Base-by-base conservation (phyloP, 2,888 invertebrate species). In the Caradrina clavipalpis region DNA sequence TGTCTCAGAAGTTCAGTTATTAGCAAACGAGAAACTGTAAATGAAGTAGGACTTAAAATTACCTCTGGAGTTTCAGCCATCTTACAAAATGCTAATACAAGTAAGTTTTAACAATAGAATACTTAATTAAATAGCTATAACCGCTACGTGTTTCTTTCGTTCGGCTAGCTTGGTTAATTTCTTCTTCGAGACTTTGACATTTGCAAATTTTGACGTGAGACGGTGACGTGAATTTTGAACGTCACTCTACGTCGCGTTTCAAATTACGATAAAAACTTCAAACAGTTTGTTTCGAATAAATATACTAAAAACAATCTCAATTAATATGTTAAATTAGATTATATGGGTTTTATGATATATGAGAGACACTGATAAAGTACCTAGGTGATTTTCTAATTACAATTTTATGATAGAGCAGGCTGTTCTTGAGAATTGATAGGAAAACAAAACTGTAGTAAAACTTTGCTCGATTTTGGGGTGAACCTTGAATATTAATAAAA, bases 31-130 rank as follows among this genome's bases (percentile, higher is more conserved):
- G 13, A 17, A 62, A 71, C 22, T 57, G 17, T 69, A 73, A 50
- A 64, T 77, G 7, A 61, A 72, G 21, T 53, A 54, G 1, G 11
- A 55, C 31, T 58, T 2, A 66, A 77, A 76, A 69, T 85, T 92
- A 95, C 95, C 94, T 95, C 94, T 26, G 91, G 86, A 55, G 91
- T 86, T 86, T 94, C 94, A 73, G 91, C 85, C 92, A 94, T 94
- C 74, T 70, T 90, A 54, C 19, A 55, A 45, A 15, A 39, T 66
- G n/a, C 10, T 61, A 45, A 42, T 17, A 17, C 63, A 26, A 8
- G 21, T 1, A 42, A 73, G 21, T 51, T 19, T 13, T 22, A 50
- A 8, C 2, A 59, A 55, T 19, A 39, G 1, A 54, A 42, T 63
- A 65, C 39, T 65, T 66, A 10, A 50, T 6, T 58, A 22, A 5